A percentile compares a stretch with the other conserved stretches of the same genome.
phyloP scores from a whole-genome alignment of 2,113 vertebrate species.

The Terrapene triunguis region DNA sequence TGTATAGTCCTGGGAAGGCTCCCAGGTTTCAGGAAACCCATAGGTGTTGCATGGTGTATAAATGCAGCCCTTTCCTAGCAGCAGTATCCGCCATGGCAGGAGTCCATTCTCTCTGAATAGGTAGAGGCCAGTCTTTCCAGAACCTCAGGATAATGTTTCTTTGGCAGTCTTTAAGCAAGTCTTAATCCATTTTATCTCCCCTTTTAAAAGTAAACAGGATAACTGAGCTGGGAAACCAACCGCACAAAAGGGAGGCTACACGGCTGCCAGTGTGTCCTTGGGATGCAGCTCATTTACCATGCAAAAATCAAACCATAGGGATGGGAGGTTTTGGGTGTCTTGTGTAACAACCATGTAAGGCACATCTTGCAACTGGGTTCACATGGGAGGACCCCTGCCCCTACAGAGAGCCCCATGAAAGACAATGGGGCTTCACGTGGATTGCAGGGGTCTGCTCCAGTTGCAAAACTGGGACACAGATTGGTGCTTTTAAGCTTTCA shows the following conservation, averaged over 20 bases:
- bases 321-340: background rate
- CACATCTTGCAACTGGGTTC: background rate
- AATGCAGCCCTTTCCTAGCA: background rate
- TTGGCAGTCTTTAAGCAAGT: background rate
- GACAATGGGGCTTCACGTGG: background rate
- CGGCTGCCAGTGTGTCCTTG: background rate
- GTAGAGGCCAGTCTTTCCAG: background rate
- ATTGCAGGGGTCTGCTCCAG: background rate
- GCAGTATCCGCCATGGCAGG: too few relatives aligned
- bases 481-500: background rate
- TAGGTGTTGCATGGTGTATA: background rate
- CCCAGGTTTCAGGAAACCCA: background rate
- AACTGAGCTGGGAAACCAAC: background rate
- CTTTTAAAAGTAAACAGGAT: background rate
- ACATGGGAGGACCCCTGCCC: background rate
- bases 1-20: background rate
- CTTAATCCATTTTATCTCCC: background rate
- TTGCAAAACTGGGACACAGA: background rate
- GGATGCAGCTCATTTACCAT: background rate
- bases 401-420: background rate
- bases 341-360: background rate
- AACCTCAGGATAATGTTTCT: background rate
- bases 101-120: too few relatives aligned
- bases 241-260: background rate
- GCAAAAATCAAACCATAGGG: background rate